Evolutionary conservation across 2,888 invertebrate species (phyloP).

Genomic region (Yponomeuta plumbellus): DNA sequence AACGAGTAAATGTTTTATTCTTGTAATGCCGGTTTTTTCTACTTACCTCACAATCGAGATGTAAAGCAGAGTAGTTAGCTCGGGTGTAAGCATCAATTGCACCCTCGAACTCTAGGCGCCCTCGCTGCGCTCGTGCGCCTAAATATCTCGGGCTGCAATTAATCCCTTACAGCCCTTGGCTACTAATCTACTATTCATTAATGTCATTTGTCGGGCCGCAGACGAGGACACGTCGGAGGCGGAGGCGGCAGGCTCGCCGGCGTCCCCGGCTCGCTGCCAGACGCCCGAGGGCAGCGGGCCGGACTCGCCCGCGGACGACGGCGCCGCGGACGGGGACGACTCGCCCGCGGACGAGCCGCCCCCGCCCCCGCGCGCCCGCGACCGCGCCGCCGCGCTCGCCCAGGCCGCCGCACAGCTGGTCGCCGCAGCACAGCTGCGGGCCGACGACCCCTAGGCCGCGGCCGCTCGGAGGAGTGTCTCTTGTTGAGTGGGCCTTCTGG

Average conservation of each 20-base stretch:
- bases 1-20: no score
- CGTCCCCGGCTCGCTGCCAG: constrained; percentile 36
- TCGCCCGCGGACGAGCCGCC: constrained; percentile 30
- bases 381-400: constrained; percentile 17
- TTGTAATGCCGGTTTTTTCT: no score
- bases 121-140: no score
- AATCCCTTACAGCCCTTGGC: no score
- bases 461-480: neutral
- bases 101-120: no score
- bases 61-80: no score
- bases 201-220: constrained; percentile 21
- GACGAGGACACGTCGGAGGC: constrained; percentile 50
- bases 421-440: constrained; percentile 27
- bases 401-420: constrained; percentile 19
- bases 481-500: neutral
- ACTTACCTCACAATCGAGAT: no score
- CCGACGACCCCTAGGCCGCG: constrained; percentile 22
- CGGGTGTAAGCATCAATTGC: no score
- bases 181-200: no score
- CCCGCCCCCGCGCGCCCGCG: constrained; percentile 27
- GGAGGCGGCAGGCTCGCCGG: constrained; percentile 32
- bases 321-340: constrained; percentile 32
- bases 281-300: constrained; percentile 47
- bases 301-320: constrained; percentile 38
- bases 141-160: no score